phyloP scores from a whole-genome alignment of 2,113 vertebrate species.

The Scomber japonicus region DNA sequence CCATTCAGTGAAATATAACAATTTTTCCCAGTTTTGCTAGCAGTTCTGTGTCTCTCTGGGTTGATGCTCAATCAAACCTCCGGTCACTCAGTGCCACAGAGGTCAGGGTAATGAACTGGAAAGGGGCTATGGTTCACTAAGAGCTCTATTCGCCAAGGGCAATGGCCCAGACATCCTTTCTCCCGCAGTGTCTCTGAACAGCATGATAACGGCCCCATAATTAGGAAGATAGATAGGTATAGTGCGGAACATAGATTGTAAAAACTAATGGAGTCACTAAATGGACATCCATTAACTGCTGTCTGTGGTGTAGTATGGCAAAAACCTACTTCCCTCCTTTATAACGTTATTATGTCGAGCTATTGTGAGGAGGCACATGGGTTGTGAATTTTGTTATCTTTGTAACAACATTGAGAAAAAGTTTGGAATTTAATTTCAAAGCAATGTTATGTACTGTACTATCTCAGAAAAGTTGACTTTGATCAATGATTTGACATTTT shows the following conservation, averaged over 20 bases:
- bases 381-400: neutral
- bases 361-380: neutral
- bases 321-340: conserved; percentile 2
- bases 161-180: conserved; percentile 71
- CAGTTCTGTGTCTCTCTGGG: neutral
- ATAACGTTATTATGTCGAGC: neutral
- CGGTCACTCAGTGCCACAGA: conserved; percentile 28
- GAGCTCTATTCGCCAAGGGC: conserved; percentile 54
- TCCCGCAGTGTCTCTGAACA: conserved; percentile 45
- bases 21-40: neutral
- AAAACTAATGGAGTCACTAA: conserved; percentile 55
- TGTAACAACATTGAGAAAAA: neutral
- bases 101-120: conserved; percentile 71
- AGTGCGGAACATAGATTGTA: conserved; percentile 47
- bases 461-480: too few relatives aligned
- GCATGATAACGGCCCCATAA: conserved; percentile 55
- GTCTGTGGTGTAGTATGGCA: neutral
- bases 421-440: neutral
- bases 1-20: neutral
- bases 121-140: conserved; percentile 56
- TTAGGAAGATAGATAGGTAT: conserved; percentile 62
- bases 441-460: too few relatives aligned
- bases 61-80: conserved; percentile 17
- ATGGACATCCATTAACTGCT: conserved; percentile 45
- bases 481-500: too few relatives aligned